Conservation (phyloP, 2,113 vertebrate genomes). For the Pandion haliaetus region DNA sequence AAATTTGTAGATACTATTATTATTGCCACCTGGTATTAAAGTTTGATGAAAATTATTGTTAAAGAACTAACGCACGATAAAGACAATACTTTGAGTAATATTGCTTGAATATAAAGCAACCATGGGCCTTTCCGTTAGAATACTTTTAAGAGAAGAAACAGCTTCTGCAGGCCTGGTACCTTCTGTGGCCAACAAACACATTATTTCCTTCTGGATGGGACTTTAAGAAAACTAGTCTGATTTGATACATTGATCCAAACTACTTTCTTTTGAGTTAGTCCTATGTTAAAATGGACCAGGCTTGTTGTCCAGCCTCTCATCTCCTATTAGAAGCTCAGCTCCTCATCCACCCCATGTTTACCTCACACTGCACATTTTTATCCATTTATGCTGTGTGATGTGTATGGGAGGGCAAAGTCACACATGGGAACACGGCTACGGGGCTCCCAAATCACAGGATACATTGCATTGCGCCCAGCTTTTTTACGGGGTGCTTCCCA, state of each 20-base stretch:
- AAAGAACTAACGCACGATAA: neutral
- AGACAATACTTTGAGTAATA: neutral
- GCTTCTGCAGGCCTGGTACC: neutral
- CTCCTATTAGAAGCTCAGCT: neutral
- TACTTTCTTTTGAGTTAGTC: neutral
- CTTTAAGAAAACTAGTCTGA: neutral
- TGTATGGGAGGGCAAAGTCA: neutral
- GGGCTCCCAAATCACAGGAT: neutral
- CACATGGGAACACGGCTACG: rapidly evolving
- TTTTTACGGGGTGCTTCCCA: neutral
- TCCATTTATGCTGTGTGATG: neutral
- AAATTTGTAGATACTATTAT: neutral
- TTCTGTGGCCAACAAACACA: neutral
- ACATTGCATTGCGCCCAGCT: neutral
- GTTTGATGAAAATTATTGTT: neutral
- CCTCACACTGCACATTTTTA: neutral
- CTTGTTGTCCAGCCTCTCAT: neutral
- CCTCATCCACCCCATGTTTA: rapidly evolving
- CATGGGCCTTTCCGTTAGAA: neutral
- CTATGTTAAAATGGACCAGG: neutral
- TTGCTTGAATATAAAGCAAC: neutral
- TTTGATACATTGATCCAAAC: neutral
- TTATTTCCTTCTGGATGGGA: neutral
- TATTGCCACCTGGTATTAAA: neutral
- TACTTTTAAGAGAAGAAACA: neutral